A percentile compares a stretch with the other conserved stretches of the same genome.
These are phyloP conservation scores for Pseudorectes ferrugineus DNA, from an alignment of 2,113 vertebrate genomes.

Conservation along the genomic window DNA sequence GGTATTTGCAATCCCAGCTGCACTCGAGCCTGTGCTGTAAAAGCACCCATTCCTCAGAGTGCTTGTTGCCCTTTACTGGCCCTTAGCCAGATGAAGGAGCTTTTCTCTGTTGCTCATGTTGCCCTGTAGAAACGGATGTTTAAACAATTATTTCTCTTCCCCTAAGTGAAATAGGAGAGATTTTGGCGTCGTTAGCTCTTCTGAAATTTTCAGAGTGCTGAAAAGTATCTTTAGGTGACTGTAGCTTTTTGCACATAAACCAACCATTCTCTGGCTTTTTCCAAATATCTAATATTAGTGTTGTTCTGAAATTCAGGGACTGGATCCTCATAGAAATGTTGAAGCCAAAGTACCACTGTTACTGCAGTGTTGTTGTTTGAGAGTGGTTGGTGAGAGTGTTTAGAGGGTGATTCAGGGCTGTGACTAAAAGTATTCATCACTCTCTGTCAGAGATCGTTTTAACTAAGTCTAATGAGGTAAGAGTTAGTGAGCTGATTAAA, in stretches of 20 bases:
- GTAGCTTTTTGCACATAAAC: not conserved
- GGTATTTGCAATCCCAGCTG: slow-evolving; percentile 4
- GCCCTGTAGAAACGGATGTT: not conserved
- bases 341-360: not conserved
- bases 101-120: not conserved
- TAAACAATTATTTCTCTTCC: not conserved
- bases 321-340: not conserved
- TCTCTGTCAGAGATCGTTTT: not conserved
- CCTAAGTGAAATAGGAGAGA: not conserved
- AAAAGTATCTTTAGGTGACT: not conserved
- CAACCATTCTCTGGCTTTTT: not conserved
- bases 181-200: not conserved
- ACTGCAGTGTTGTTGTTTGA: not conserved
- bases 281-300: not conserved
- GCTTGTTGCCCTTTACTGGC: not conserved
- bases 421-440: not conserved
- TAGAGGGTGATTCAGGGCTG: not conserved
- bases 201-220: not conserved
- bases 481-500: not conserved
- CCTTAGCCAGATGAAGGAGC: not conserved
- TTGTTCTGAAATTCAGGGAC: not conserved
- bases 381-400: not conserved
- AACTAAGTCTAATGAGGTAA: not conserved
- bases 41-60: not conserved
- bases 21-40: not conserved